Evolutionary conservation across 2,888 invertebrate genomes (phyloP).

Genomic region (Parapristionchus giblindavisi): DNA sequence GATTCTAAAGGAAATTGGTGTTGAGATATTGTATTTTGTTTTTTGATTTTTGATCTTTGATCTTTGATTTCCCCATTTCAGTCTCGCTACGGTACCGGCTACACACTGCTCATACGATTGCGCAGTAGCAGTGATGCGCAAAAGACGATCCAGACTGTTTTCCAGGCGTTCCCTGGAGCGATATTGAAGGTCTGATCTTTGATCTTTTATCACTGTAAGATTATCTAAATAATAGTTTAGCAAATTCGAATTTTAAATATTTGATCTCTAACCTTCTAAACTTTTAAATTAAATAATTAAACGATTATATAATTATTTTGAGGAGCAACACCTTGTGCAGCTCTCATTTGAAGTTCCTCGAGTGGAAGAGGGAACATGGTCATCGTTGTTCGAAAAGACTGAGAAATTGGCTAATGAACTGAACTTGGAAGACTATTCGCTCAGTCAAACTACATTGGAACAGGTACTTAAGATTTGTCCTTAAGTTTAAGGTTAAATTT

Average conservation of each 20-base stretch:
- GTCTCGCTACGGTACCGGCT: slow-evolving; percentile 69
- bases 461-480: slow-evolving; percentile 75
- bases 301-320: background rate
- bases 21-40: too few species aligned
- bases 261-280: background rate
- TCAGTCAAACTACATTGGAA: slow-evolving; percentile 83
- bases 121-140: slow-evolving; percentile 31
- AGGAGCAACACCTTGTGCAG: slow-evolving; percentile 70
- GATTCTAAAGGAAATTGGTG: too few species aligned
- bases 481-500: too few species aligned
- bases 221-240: too few species aligned
- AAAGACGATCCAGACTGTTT: slow-evolving; percentile 68
- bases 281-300: background rate
- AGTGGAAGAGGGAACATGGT: slow-evolving; percentile 67
- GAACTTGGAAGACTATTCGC: slow-evolving; percentile 78
- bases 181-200: slow-evolving; percentile 75
- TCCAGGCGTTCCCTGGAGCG: slow-evolving; percentile 74
- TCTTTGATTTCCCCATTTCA: too few species aligned
- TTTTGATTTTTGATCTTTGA: too few species aligned
- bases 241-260: background rate
- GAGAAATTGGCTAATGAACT: slow-evolving; percentile 71
- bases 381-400: slow-evolving; percentile 71
- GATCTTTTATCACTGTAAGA: too few species aligned
- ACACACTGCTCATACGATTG: slow-evolving; percentile 46
- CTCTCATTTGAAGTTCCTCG: slow-evolving; percentile 72